Evolutionary conservation across 2,888 invertebrate genomes (phyloP), one percentile per base, ranked within the genome.

Genomic region (Eilema caniola): DNA sequence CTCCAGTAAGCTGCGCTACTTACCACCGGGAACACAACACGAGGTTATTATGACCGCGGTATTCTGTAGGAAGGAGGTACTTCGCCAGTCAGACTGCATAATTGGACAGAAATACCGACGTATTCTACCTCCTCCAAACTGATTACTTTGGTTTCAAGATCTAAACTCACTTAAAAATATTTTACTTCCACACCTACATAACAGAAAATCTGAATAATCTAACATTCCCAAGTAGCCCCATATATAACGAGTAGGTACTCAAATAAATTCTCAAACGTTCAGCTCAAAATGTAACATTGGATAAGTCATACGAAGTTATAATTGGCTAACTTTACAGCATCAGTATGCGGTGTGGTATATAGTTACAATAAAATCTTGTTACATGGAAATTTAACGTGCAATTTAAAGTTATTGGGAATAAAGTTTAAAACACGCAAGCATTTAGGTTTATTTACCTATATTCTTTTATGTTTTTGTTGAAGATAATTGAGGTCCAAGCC

Each of bases 271-370:
- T 73, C 66, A 53, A 75, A 79, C 75, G 78, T 75, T 65, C 25
- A 73, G 75, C 76, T 75, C 71, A 75, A 78, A 28, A 66, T 72
- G 74, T 80, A 73, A 77, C 73, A 72, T 73, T 72, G 67, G 74
- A 68, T 76, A 80, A 84, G 78, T 80, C 78, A 75, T 77, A 63
- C 69, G 64, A 84, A 86, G 76, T 86, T 86, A 84, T 86, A 85
- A 86, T 86, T 86, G 85, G 84, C 73, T 74, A 84, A 86, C 74
- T 86, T 84, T 62, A n/a, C 10, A 69, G 76, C 77, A 71, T 77
- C 41, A 74, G 62, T 70, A 47, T 53, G 62, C 69, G 62, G 57
- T 60, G 66, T 59, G 63, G 73, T 76, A 72, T 83, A 74, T 75
- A 74, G 75, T 80, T 70, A 80, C 78, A 82, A 83, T 82, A 77